Conservation (phyloP, 2,113 vertebrate species). For the Oreochromis tanganicae region DNA sequence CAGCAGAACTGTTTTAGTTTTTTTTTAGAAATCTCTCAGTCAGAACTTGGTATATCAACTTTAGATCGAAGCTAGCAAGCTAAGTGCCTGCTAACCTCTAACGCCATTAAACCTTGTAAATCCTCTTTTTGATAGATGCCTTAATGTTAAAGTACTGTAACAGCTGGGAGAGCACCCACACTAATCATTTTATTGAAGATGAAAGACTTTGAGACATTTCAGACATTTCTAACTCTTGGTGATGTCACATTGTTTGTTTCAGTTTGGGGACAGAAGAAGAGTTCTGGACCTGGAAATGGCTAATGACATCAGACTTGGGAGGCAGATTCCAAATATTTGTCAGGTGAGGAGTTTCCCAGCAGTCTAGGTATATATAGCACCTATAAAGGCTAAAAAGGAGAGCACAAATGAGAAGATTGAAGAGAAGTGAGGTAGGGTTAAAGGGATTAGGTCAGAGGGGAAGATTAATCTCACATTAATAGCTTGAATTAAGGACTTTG, state of each 20-base stretch:
- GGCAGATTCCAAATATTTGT: neutral
- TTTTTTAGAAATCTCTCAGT: too few species aligned
- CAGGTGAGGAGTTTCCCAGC: neutral
- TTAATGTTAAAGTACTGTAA: neutral
- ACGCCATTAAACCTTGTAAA: neutral
- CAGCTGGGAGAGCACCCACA: neutral
- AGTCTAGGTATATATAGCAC: neutral
- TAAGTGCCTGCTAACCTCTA: too few species aligned
- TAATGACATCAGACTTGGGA: neutral
- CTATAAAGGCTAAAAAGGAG: neutral
- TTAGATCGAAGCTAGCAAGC: too few species aligned
- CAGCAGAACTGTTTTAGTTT: neutral
- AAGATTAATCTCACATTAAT: conserved; percentile 8
- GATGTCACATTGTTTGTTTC: neutral
- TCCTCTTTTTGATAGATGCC: neutral
- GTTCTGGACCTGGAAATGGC: neutral
- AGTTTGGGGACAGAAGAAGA: neutral
- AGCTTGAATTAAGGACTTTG: conserved; percentile 2
- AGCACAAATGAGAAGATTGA: neutral
- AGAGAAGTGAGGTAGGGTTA: neutral
- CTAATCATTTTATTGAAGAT: neutral
- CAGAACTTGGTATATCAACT: too few species aligned
- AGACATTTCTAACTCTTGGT: neutral
- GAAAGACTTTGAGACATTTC: neutral
- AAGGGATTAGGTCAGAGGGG: conserved; percentile 19